phyloP scores from a whole-genome alignment of 2,888 invertebrate genomes.

The Thereva unica region DNA sequence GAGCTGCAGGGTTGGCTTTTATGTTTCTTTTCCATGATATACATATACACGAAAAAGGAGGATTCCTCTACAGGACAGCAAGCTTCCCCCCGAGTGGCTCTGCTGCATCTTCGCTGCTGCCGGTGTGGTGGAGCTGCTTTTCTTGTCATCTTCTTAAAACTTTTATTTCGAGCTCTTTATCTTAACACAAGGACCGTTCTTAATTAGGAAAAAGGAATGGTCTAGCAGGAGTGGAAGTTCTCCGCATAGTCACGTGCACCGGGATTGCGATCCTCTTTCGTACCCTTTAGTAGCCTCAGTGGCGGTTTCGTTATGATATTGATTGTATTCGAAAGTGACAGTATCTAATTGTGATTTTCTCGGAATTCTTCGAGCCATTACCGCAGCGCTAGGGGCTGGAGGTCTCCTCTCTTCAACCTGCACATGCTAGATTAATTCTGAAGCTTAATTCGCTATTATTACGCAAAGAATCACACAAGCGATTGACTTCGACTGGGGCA shows the following conservation, averaged over 20 bases:
- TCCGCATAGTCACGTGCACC: neutral
- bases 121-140: neutral
- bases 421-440: too few relatives aligned
- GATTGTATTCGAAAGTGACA: too few relatives aligned
- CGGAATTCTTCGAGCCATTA: too few relatives aligned
- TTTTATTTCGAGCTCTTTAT: constrained; percentile 25
- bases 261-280: too few relatives aligned
- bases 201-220: constrained; percentile 25
- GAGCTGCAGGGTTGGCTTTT: constrained; percentile 18
- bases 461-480: too few relatives aligned
- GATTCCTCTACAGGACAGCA: constrained; percentile 15
- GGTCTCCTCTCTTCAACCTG: too few relatives aligned
- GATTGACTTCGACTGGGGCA: too few relatives aligned
- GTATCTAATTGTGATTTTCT: too few relatives aligned
- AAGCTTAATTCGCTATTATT: too few relatives aligned
- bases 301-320: too few relatives aligned
- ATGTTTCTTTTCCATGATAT: constrained; percentile 6
- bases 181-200: constrained; percentile 18
- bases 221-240: neutral
- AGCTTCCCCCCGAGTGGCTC: constrained; percentile 20
- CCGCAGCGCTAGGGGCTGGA: too few relatives aligned
- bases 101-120: constrained; percentile 19
- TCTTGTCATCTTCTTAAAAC: constrained; percentile 28
- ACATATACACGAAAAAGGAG: constrained; percentile 10
- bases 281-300: too few relatives aligned